phyloP scores from a whole-genome alignment of 2,797 vertebrate genomes.

The Danio aesculapii region DNA sequence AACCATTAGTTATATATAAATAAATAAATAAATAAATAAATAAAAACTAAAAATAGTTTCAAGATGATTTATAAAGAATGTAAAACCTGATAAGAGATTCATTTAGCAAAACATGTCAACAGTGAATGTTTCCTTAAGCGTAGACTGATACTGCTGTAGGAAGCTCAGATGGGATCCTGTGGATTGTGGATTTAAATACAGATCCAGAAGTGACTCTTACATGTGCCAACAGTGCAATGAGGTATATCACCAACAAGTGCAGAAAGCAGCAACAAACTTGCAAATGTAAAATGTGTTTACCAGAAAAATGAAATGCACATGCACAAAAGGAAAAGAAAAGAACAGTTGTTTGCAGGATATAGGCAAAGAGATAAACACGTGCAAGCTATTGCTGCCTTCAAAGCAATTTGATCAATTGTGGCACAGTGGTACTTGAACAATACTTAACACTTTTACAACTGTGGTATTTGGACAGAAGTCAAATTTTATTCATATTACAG shows the following conservation, averaged over 20 bases:
- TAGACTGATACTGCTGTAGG: background rate
- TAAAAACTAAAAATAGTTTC: background rate
- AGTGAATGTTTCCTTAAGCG: background rate
- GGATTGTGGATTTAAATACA: background rate
- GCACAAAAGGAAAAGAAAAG: background rate
- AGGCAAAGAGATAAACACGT: background rate
- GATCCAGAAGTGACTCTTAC: background rate
- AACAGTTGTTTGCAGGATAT: background rate
- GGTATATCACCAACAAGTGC: conserved; percentile 1
- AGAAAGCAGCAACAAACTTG: conserved; percentile 7
- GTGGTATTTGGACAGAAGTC: too few species aligned
- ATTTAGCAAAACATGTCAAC: background rate
- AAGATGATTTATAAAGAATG: background rate
- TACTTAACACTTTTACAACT: background rate
- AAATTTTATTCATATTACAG: background rate
- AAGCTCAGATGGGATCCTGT: background rate
- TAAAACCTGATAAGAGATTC: background rate
- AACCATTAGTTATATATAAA: background rate
- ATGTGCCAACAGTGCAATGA: background rate
- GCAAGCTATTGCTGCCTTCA: background rate
- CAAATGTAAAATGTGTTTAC: background rate
- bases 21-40: too few species aligned
- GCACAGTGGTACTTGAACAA: background rate
- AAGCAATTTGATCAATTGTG: background rate
- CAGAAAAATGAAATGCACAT: background rate